Conservation (phyloP, 53 echinoderm and acorn worm species). For the Apostichopus leukothele region DNA sequence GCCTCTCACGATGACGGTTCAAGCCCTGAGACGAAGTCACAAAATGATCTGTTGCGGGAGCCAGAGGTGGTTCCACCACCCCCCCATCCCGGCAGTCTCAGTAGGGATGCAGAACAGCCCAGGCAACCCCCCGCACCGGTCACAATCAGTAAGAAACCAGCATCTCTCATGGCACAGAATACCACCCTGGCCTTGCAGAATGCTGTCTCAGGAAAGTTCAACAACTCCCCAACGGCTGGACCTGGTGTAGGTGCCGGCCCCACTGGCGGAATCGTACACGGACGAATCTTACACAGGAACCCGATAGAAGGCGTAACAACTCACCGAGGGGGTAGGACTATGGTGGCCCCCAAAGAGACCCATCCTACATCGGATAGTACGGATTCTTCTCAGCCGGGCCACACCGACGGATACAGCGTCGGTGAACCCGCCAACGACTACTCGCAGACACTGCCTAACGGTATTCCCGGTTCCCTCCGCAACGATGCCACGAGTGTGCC, state of each 20-base stretch:
- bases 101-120: background rate
- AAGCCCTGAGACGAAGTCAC: constrained; percentile 32
- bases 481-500: constrained; percentile 6
- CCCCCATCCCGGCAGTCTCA: background rate
- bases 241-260: constrained; percentile 7
- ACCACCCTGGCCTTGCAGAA: constrained; percentile 81
- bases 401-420: constrained; percentile 28
- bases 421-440: constrained; percentile 37
- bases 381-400: constrained; percentile 27
- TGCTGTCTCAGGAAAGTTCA: constrained; percentile 80
- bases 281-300: constrained; percentile 68
- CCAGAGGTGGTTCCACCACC: background rate
- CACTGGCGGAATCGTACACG: background rate
- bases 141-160: constrained; percentile 65
- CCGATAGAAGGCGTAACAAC: constrained; percentile 84
- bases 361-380: background rate
- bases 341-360: constrained; percentile 26
- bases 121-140: constrained; percentile 38
- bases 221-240: constrained; percentile 45
- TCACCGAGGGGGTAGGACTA: constrained; percentile 58
- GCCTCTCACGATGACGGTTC: constrained; percentile 57
- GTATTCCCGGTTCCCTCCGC: background rate
- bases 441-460: constrained; percentile 41
- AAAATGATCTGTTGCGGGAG: background rate
- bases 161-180: constrained; percentile 85